phyloP scores from a whole-genome alignment of 2,888 invertebrate genomes.

The Ochropleura plecta region DNA sequence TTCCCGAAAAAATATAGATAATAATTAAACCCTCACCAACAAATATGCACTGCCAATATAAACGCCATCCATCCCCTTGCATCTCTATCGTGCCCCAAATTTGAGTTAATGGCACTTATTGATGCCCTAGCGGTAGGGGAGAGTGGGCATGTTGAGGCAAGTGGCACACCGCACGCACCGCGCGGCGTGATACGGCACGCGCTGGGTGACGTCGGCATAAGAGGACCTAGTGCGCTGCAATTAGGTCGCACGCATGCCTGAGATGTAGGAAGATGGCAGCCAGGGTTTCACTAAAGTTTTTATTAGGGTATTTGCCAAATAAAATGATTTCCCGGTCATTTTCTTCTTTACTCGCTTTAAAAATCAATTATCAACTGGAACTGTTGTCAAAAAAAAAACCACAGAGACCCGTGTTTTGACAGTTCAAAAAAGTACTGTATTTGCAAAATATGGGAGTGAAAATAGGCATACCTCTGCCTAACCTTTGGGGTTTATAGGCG shows the following conservation, averaged over 20 bases:
- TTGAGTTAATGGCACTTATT: conserved; percentile 51
- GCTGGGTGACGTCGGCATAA: conserved; percentile 30
- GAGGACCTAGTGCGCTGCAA: conserved; percentile 46
- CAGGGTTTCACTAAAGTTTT: neutral
- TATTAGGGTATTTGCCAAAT: neutral
- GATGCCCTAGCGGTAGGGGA: neutral
- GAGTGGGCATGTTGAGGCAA: conserved; percentile 8
- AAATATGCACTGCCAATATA: conserved; percentile 37
- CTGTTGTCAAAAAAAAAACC: neutral
- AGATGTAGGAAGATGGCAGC: conserved; percentile 22
- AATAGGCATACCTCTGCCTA: neutral
- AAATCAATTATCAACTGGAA: neutral
- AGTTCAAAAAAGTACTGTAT: too few relatives aligned
- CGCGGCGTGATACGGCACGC: conserved; percentile 67
- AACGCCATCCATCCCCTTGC: conserved; percentile 10
- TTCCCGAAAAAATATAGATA: conserved; percentile 9
- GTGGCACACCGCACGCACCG: conserved; percentile 58
- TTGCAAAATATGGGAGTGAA: too few relatives aligned
- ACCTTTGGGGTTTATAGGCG: neutral
- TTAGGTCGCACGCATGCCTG: conserved; percentile 67
- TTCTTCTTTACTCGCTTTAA: neutral
- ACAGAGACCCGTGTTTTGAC: neutral
- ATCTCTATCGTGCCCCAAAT: conserved; percentile 44
- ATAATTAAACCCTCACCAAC: neutral
- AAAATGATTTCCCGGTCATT: neutral